Base-by-base conservation (phyloP, 2,888 invertebrate genomes). In the Crossocerus cetratus region DNA sequence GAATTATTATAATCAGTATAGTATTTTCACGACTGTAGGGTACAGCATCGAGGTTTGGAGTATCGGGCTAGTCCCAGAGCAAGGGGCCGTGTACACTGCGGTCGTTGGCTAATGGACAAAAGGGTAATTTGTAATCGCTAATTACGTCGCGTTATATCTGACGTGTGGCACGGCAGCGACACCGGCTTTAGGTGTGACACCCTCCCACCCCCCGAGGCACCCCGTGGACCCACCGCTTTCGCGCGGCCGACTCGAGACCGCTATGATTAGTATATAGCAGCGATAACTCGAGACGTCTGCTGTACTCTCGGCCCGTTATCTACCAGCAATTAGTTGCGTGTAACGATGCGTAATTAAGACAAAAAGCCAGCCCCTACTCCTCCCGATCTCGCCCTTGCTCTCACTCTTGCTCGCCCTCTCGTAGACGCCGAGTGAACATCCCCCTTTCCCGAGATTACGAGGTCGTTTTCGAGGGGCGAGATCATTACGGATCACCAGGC, bases 61-160 rank as follows among this genome's bases (percentile, higher is more conserved):
- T 32, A 11, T n/a, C 32, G 32, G 32, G 32, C 8, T 32, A 32
- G 32, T 32, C 1, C 5, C 8, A 11, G 5, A 32, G 8, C 2
- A n/a, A n/a, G 8, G 32, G 32, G 32, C 32, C 32, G 32, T 32
- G 8, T 8, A 11, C 32, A 1, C 32, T 32, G 32, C 32, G 32
- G 32, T 32, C 32, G 32, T 11, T 11, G 60, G 78, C 82, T 84
- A 86, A 84, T 86, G 85, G 82, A 82, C 83, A 86, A 84, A 85
- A 83, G 83, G 85, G 82, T 85, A 84, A 85, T 86, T 83, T 80
- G 85, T 84, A 86, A 85, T 86, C 85, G 78, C 85, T 85, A 85
- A 85, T 85, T 85, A 85, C 85, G 84, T 81, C 81, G 82, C 82
- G 85, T 84, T 84, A 85, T 86, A 86, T 85, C 81, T 83, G 86